Base-by-base conservation (phyloP, 1,140 invertebrate species). In the Episyrphus balteatus region DNA sequence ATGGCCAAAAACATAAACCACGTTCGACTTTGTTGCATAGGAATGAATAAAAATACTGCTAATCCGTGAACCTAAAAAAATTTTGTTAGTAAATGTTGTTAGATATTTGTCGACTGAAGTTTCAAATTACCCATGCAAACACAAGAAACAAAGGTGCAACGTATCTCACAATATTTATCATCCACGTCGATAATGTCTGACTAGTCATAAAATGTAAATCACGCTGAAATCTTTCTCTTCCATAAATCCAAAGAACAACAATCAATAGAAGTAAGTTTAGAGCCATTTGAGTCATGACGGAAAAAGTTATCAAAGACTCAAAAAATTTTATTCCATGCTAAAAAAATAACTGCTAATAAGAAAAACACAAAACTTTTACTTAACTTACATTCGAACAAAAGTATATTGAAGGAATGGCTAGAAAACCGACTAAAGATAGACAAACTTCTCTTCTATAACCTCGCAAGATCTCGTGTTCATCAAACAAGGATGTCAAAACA, bases 141-240 rank as follows among this genome's bases (percentile, higher is more conserved):
- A 55, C 0, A 7, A 66, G 42, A 37, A 58, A 49, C 0, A 66
- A 7, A 1, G 63, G 63, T 7, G 59, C 50, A 21, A 66, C 54
- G 36, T 57, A 66, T 18, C 63, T 52, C 13, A 66, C 39, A 7
- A 62, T 47, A 34, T 57, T 58, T 2, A 66, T 38, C 46, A 59
- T 63, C 63, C 63, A 66, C 0, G 61, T 61, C 9, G 54, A 75
- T 8, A 90, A 75, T 31, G 79, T 78, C 50, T 77, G 71, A 3
- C 83, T 80, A n/a, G 86, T 73, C 88, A 91, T 92, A 53, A 85
- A 83, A 59, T 87, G 73, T 1, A 91, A 73, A 56, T 91, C 86
- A 31, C 73, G 65, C 37, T 77, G 75, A 48, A 90, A 82, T 46
- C 81, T 76, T 15, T 78, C 70, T n/a, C 75, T 73, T 64, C 85